Conservation (phyloP, 2,888 invertebrate genomes). For the Drosophila rubida region DNA sequence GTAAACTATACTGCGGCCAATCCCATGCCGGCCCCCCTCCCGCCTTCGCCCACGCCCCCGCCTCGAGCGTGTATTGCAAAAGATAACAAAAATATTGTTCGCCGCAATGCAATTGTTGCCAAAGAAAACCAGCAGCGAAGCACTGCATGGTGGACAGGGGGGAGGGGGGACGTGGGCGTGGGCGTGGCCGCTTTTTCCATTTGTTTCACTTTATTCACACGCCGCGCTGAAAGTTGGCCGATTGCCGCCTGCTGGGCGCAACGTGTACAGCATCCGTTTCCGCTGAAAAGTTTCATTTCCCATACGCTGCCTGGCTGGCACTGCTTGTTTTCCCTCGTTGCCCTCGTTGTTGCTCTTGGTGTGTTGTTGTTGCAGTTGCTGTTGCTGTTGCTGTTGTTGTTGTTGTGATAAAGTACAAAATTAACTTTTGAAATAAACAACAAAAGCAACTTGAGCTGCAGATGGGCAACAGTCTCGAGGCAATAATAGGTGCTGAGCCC, state of each 20-base stretch:
- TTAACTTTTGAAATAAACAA: constrained; percentile 78
- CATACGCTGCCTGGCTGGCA: constrained; percentile 48
- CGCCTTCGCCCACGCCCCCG: neutral
- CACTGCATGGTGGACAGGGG: neutral
- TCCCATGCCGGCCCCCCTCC: constrained; percentile 9
- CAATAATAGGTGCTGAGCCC: constrained; percentile 55
- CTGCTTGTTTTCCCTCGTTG: constrained; percentile 25
- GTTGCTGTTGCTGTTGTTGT: constrained; percentile 25
- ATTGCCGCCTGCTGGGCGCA: constrained; percentile 37
- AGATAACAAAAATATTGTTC: constrained; percentile 79
- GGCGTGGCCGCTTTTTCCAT: constrained; percentile 54
- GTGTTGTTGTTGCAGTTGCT: too few species aligned
- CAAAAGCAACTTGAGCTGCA: constrained; percentile 53
- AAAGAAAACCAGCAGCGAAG: constrained; percentile 55
- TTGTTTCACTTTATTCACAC: constrained; percentile 78
- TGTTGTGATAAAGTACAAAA: constrained; percentile 73
- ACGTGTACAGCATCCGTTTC: constrained; percentile 76
- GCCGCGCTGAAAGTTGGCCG: constrained; percentile 50
- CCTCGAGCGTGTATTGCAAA: constrained; percentile 50
- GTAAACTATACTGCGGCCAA: constrained; percentile 65
- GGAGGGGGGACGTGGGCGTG: constrained; percentile 9
- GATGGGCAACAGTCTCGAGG: constrained; percentile 36
- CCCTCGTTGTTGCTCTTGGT: too few species aligned
- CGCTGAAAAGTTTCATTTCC: constrained; percentile 76
- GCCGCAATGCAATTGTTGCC: constrained; percentile 78